A percentile compares a stretch with the other conserved stretches of the same genome.
Evolutionary conservation across 2,888 invertebrate species (phyloP).

Genomic region (Cerastis leucographa): DNA sequence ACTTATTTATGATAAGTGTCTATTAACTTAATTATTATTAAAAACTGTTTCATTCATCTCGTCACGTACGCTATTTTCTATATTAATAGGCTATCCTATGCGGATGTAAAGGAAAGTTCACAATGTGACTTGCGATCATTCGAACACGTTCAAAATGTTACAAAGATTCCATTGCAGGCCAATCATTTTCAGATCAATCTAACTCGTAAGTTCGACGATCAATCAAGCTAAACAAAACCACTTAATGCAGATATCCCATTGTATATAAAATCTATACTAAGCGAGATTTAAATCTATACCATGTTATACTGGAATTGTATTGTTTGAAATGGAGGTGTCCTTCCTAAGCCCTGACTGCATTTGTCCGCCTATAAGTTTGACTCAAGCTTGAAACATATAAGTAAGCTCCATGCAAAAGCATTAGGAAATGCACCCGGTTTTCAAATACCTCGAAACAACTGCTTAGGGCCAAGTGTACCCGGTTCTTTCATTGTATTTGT

Average conservation of each 20-base stretch:
- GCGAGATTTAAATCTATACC: no score
- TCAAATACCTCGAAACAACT: background rate
- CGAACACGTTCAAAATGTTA: background rate
- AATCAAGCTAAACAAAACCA: background rate
- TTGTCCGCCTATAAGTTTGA: background rate
- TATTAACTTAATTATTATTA: background rate
- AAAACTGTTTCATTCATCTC: background rate
- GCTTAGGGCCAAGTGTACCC: background rate
- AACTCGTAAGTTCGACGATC: background rate
- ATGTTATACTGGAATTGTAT: background rate
- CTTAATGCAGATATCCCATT: background rate
- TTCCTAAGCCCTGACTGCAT: background rate
- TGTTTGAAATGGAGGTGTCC: background rate
- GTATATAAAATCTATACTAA: background rate
- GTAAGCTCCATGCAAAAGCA: background rate
- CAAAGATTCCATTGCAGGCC: background rate
- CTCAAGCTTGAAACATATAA: background rate
- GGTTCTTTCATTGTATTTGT: background rate
- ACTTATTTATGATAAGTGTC: no score
- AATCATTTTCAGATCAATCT: background rate
- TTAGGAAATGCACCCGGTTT: background rate
- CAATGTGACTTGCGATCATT: background rate
- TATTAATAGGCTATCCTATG: no score
- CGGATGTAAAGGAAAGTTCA: background rate
- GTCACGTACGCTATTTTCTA: background rate